phyloP scores from a whole-genome alignment of 2,113 vertebrate species.

The Ploceus nigricollis region DNA sequence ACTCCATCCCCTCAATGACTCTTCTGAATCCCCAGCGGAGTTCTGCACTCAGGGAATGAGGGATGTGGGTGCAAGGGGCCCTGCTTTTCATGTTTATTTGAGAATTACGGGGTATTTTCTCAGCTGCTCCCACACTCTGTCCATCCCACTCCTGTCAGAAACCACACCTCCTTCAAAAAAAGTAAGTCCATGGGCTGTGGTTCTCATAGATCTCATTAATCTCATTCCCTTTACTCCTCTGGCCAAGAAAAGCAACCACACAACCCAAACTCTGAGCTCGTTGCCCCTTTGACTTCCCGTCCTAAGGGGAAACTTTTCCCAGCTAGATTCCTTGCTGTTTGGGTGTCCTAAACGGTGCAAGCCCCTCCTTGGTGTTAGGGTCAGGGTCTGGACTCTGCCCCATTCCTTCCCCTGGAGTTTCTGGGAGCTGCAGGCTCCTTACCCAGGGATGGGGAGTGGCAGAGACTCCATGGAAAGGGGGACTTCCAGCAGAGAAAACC shows the following conservation, averaged over 20 bases:
- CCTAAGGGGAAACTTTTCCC: not conserved
- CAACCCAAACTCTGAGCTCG: accelerated
- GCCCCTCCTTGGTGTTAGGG: not conserved
- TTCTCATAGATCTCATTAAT: not conserved
- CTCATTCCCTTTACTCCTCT: not conserved
- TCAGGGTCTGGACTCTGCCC: not conserved
- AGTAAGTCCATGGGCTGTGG: not conserved
- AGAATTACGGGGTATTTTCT: not conserved
- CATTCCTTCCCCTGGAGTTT: not conserved
- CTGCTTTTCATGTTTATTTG: accelerated
- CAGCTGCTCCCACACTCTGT: not conserved
- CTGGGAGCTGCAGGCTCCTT: not conserved
- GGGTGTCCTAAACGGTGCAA: not conserved
- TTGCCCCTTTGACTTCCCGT: not conserved
- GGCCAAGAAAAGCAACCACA: not conserved
- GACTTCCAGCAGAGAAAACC: not conserved
- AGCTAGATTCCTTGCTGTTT: not conserved
- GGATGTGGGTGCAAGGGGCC: not conserved
- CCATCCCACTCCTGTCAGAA: not conserved
- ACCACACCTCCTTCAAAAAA: not conserved
- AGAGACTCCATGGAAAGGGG: too few relatives aligned
- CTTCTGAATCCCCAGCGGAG: not conserved
- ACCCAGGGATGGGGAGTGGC: not conserved
- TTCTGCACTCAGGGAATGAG: not conserved
- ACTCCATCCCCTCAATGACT: accelerated